A percentile compares a stretch with the other conserved stretches of the same genome.
phyloP scores from a whole-genome alignment of 2,113 vertebrate genomes.

The Loxodonta africana region DNA sequence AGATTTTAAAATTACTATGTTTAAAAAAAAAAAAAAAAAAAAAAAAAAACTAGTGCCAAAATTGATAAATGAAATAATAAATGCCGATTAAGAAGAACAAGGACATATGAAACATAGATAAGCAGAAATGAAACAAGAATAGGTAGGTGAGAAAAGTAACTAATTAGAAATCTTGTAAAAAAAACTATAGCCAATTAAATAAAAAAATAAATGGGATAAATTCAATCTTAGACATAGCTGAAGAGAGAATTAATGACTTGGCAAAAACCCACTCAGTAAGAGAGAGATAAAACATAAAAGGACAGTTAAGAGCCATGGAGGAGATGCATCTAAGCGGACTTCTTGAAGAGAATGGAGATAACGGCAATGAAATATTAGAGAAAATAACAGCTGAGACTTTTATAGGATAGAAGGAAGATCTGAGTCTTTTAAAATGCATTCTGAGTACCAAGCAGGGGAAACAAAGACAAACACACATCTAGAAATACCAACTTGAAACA shows the following conservation, averaged over 20 bases:
- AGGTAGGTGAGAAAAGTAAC: neutral
- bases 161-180: neutral
- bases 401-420: neutral
- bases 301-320: neutral
- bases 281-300: neutral
- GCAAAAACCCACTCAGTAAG: neutral
- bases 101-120: neutral
- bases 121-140: neutral
- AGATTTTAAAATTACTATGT: neutral
- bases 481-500: neutral
- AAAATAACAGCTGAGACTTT: neutral
- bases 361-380: neutral
- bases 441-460: neutral
- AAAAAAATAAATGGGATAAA: neutral
- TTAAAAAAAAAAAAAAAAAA: too few species aligned
- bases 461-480: neutral
- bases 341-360: neutral
- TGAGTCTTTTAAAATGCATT: neutral
- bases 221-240: neutral
- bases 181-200: neutral
- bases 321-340: neutral
- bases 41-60: too few species aligned
- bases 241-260: neutral
- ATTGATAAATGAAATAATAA: neutral
- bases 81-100: neutral